A percentile compares a stretch with the other conserved stretches of the same genome.
Evolutionary conservation across 2,888 invertebrate genomes (phyloP).

Genomic region (Octodonta nipae): DNA sequence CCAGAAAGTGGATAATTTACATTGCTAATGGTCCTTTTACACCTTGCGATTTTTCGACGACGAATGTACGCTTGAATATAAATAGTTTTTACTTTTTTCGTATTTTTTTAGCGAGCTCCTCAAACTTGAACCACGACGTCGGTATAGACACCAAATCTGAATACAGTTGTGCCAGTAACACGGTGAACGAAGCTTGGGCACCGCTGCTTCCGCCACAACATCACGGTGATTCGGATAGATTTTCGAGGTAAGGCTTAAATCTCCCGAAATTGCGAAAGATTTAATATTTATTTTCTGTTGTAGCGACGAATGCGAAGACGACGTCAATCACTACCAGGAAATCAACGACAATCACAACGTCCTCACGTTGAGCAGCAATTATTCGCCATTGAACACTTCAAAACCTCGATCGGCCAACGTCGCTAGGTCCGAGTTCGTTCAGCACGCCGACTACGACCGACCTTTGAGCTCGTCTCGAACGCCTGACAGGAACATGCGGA

Average conservation of each 20-base stretch:
- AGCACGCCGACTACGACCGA: constrained; percentile 14
- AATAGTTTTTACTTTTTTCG: too few species aligned
- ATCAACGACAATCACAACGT: constrained; percentile 17
- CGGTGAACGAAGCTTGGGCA: constrained; percentile 22
- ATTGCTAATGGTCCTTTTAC: too few species aligned
- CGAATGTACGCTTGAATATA: too few species aligned
- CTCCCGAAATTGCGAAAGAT: neutral
- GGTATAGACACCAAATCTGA: constrained; percentile 33
- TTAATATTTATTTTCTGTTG: constrained; percentile 9
- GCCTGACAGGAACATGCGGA: constrained; percentile 22
- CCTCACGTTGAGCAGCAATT: constrained; percentile 13
- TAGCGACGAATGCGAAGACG: constrained; percentile 30
- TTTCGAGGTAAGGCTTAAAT: constrained; percentile 25
- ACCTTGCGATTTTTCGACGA: too few species aligned
- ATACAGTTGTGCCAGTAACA: constrained; percentile 23
- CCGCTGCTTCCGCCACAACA: constrained; percentile 21
- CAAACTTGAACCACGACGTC: constrained; percentile 35
- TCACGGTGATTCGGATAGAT: constrained; percentile 25
- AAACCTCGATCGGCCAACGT: constrained; percentile 16
- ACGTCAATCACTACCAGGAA: constrained; percentile 28
- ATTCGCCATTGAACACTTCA: constrained; percentile 11
- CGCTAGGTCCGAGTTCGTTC: constrained; percentile 14
- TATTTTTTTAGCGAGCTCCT: constrained; percentile 26
- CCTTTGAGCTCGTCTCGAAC: constrained; percentile 16
- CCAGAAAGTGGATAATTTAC: too few species aligned